These are phyloP conservation scores for Gibbula magus DNA, from an alignment of 2,888 invertebrate species.

Conservation along the genomic window DNA sequence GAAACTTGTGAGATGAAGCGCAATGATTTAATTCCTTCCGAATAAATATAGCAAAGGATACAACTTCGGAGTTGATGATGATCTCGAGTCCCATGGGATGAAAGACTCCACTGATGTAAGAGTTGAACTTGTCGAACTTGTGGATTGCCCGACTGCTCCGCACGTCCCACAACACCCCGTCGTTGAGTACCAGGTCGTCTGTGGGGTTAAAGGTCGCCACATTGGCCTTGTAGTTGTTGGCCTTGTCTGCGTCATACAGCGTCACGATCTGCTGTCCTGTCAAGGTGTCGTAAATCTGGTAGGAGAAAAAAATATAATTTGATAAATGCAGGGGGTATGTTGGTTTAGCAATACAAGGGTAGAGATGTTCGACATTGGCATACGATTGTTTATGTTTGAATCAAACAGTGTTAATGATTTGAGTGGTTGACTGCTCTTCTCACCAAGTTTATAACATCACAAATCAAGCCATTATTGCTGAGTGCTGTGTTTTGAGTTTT, in stretches of 20 bases:
- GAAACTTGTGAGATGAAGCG: no score
- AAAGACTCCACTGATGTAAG: slow-evolving; percentile 94
- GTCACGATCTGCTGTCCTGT: slow-evolving; percentile 85
- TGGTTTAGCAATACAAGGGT: no score
- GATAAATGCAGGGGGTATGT: no score
- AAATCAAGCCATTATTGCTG: no score
- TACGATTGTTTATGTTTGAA: no score
- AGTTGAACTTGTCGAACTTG: slow-evolving; percentile 98
- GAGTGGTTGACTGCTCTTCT: no score
- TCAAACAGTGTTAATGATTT: no score
- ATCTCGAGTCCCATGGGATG: slow-evolving; percentile 97
- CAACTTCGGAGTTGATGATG: slow-evolving; percentile 95
- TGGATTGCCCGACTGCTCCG: slow-evolving; percentile 89
- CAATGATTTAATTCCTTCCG: no score
- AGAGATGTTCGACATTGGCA: no score
- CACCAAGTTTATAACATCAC: no score
- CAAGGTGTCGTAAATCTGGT: slow-evolving; percentile 89
- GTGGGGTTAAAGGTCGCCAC: slow-evolving; percentile 94
- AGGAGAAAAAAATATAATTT: no score
- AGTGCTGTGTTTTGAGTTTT: no score
- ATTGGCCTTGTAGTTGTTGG: slow-evolving; percentile 95
- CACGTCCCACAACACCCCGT: slow-evolving; percentile 96
- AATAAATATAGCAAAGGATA: slow-evolving; percentile 66
- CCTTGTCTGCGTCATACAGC: slow-evolving; percentile 85
- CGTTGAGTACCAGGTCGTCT: slow-evolving; percentile 94